Evolutionary conservation across 2,888 invertebrate genomes (phyloP), one percentile per base, ranked within the genome.

Genomic region (Nudaria mundana): DNA sequence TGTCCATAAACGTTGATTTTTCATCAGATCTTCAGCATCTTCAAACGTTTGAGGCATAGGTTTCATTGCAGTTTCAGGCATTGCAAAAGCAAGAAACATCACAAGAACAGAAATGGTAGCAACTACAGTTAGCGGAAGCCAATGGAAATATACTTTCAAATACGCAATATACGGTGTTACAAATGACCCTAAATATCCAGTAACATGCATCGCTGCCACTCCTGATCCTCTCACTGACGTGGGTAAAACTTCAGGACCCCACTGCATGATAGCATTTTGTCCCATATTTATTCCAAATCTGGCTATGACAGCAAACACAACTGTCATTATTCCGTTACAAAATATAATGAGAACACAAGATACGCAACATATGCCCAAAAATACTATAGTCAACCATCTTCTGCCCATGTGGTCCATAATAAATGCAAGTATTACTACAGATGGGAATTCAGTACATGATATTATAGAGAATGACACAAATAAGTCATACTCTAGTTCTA

Each of bases 401-500:
- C 80, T 68, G 2, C 80, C 80, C 8, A 64, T 64, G 53, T 62
- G 60, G 42, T 81, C 80, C 57, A 78, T 63, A 3, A 75, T 54
- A 24, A 78, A 76, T 2, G 77, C 73, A 1, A 72, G 54, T 2
- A 78, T 14, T 4, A 76, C 28, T 54, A 76, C 59, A 0, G 80
- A 77, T 2, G 80, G 80, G 3, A 73, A 73, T 37, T 80, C 80
- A 0, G 77, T 77, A 23, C 69, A 66, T 7, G 79, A 78, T 5
- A 80, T 53, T 7, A 76, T 50, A 0, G 80, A 72, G 44, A 81
- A 80, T 4, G 79, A 77, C n/a, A 74, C 5, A 33, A 81, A 81
- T 37, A 71, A 77, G 41, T 81, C 66, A 8, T 71, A 80, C 6
- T 76, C 63, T 33, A 80, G 43, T 15, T 64, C 69, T 2, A 71